Percentiles rank a stretch among this genome's conserved stretches.
Conservation (phyloP, 2,888 invertebrate species). For the Barypeithes pellucidus region DNA sequence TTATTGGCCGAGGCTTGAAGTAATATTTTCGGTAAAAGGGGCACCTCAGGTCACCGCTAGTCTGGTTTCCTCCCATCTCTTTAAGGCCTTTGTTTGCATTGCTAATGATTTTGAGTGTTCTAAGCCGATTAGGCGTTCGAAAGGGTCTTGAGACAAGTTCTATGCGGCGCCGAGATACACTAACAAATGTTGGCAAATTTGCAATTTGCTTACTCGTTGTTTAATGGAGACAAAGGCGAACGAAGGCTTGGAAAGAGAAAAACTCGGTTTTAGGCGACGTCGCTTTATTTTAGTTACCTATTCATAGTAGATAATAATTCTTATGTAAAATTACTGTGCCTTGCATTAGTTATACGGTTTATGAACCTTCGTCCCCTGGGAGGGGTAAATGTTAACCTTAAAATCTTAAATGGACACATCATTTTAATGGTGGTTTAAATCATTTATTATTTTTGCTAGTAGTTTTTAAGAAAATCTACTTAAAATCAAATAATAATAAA, state of each 20-base stretch:
- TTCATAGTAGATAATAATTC: too few species aligned
- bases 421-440: too few species aligned
- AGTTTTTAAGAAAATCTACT: too few species aligned
- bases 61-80: conserved; percentile 44
- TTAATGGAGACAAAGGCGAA: conserved; percentile 23
- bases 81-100: conserved; percentile 53
- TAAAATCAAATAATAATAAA: too few species aligned
- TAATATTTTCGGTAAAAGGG: conserved; percentile 40
- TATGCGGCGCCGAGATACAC: conserved; percentile 48
- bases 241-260: background rate
- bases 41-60: conserved; percentile 40
- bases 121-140: conserved; percentile 53
- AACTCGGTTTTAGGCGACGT: background rate
- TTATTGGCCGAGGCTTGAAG: conserved; percentile 33
- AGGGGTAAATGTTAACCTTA: too few species aligned
- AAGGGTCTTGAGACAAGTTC: conserved; percentile 48
- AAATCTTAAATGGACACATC: too few species aligned
- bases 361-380: too few species aligned
- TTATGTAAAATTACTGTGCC: too few species aligned
- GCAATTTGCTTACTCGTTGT: conserved; percentile 43
- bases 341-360: too few species aligned
- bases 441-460: too few species aligned
- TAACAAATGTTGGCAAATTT: conserved; percentile 47
- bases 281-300: background rate
- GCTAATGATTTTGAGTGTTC: conserved; percentile 54